Base-by-base conservation (phyloP, 2,888 invertebrate species). In the Protophormia terraenovae region DNA sequence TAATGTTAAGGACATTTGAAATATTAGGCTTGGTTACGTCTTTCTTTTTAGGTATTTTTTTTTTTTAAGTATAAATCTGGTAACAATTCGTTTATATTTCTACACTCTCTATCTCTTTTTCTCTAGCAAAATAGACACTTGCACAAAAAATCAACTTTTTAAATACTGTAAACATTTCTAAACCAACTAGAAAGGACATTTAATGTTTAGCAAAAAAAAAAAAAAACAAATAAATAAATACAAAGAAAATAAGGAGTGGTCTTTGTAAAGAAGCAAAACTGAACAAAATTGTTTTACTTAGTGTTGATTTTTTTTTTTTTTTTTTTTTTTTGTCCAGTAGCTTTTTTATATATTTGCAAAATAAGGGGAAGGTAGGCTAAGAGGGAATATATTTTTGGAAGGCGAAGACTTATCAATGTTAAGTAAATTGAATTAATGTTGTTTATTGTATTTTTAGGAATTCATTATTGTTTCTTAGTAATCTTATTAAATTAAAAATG, bases 241-340 rank as follows among this genome's bases (percentile, higher is more conserved):
- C n/a, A n/a, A n/a, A n/a, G n/a, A n/a, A n/a, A 75, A 35, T 29
- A 76, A 71, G 85, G 85, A 79, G 82, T 82, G 85, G 82, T 71
- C 58, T 75, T 45, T 62, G 0, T 32, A 35, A 50, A 22, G 19
- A 16, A 72, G 3, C 29, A 1, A 64, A 27, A 27, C 55, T 27
- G n/a, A 80, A 73, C 10, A 35, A 60, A 81, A 64, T 38, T 64
- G 14, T n/a, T 66, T 53, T n/a, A n/a, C n/a, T n/a, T 53, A 22
- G 41, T 55, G 35, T 0, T 64, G 24, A 16, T 50, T 24, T 64
- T 27, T 12, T 10, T 14, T 41, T 41, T 3, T 8, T 35, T 8
- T 45, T 60, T 22, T 2, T 41, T 41, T 3, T 8, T 35, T 8
- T 45, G 45, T 22, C 1, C 35, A 50, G 16, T 58, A 66, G 22